Evolutionary conservation across 1,140 invertebrate species (phyloP).

Genomic region (Zaprionus gabonicus): DNA sequence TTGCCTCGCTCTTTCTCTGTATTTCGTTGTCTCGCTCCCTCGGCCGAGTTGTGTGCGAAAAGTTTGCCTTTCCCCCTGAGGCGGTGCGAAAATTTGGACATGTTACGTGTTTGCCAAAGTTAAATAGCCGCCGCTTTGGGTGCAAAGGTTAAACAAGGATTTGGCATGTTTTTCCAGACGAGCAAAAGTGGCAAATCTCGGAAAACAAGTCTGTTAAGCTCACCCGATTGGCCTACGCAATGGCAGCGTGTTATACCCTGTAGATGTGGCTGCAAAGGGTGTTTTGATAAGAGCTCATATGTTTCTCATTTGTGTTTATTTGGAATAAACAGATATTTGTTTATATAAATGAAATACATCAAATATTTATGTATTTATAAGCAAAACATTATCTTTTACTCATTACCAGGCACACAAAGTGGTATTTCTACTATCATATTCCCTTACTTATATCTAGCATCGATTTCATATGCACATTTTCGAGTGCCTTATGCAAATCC

Average conservation of each 20-base stretch:
- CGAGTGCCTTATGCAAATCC: slow-evolving; percentile 68
- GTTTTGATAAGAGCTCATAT: background rate
- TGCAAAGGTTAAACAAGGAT: slow-evolving; percentile 81
- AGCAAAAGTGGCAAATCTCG: slow-evolving; percentile 27
- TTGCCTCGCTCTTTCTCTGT: background rate
- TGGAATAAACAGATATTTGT: too few species aligned
- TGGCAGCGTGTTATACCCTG: slow-evolving; percentile 25
- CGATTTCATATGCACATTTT: slow-evolving; percentile 29
- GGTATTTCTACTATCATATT: background rate
- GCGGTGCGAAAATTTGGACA: slow-evolving; percentile 80
- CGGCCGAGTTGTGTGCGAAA: slow-evolving; percentile 58
- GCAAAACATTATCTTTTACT: background rate
- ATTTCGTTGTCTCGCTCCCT: background rate
- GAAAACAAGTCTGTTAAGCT: slow-evolving; percentile 24
- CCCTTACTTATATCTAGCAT: background rate
- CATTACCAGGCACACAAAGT: background rate
- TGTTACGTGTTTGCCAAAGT: slow-evolving; percentile 81
- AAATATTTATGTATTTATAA: too few species aligned
- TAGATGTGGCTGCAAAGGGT: background rate
- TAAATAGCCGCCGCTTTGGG: slow-evolving; percentile 78
- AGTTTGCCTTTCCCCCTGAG: slow-evolving; percentile 56
- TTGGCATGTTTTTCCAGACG: slow-evolving; percentile 69
- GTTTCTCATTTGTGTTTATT: background rate
- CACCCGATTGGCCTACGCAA: background rate
- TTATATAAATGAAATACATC: too few species aligned